A percentile compares a stretch with the other conserved stretches of the same genome.
These are phyloP conservation scores for Iguana delicatissima DNA, from an alignment of 2,797 vertebrate species.

Conservation along the genomic window DNA sequence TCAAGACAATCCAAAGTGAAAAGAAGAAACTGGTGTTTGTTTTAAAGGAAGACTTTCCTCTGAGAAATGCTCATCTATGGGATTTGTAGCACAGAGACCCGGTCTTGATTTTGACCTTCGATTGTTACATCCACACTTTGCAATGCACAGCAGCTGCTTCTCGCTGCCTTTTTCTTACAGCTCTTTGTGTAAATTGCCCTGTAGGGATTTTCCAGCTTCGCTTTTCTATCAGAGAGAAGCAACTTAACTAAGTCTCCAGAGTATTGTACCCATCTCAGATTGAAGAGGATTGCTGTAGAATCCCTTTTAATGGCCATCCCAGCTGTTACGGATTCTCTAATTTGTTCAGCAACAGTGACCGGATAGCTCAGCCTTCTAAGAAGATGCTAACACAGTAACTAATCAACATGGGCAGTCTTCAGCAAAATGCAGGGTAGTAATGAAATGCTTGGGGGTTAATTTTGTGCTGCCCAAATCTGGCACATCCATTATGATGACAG, in stretches of 20 bases:
- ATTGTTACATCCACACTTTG: constrained; percentile 28
- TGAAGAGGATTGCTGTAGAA: not conserved
- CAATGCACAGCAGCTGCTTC: constrained; percentile 26
- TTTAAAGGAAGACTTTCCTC: not conserved
- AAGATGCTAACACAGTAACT: constrained; percentile 17
- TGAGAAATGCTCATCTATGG: not conserved
- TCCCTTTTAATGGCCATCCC: not conserved
- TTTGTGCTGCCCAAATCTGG: accelerated
- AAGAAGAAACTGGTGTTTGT: not conserved
- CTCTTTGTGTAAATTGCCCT: not conserved
- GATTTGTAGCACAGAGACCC: not conserved
- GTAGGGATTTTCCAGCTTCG: constrained; percentile 30
- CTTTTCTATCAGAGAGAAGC: constrained; percentile 26
- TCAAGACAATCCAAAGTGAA: not conserved
- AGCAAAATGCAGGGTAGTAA: constrained; percentile 11
- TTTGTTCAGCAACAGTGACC: constrained; percentile 36
- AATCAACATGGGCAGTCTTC: constrained; percentile 11
- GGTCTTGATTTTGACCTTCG: constrained; percentile 45
- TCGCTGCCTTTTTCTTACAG: constrained; percentile 14
- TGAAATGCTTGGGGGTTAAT: not conserved
- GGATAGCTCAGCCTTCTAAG: constrained; percentile 26
- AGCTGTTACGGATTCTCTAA: constrained; percentile 1
- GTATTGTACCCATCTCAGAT: not conserved
- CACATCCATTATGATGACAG: no score
- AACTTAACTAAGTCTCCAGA: constrained; percentile 16